A percentile compares a stretch with the other conserved stretches of the same genome.
These are phyloP conservation scores for Cyprinodon tularosa DNA, from an alignment of 2,113 vertebrate species.

Conservation along the genomic window DNA sequence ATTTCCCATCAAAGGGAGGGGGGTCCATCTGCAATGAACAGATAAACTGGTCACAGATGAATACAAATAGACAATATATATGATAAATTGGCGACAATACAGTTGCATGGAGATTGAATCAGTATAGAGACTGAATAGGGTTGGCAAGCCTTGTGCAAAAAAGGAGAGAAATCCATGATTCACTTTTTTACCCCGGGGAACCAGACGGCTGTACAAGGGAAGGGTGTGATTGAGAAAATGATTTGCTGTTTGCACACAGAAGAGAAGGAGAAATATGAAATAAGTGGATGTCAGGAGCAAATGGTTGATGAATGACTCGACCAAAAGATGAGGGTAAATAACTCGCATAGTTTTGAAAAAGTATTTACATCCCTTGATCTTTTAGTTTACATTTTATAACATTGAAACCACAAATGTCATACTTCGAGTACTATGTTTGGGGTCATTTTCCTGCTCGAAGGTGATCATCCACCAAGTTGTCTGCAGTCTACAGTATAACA, in stretches of 20 bases:
- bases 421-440: too few species aligned
- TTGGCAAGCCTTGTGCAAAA: slow-evolving; percentile 34
- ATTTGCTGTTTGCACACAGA: slow-evolving; percentile 54
- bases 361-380: neutral
- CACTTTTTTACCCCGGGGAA: slow-evolving; percentile 45
- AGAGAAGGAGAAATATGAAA: slow-evolving; percentile 14
- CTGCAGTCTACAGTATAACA: too few species aligned
- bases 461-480: too few species aligned
- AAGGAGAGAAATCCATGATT: slow-evolving; percentile 52
- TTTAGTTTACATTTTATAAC: neutral
- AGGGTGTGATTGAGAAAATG: slow-evolving; percentile 59
- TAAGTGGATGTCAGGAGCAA: slow-evolving; percentile 14
- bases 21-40: slow-evolving; percentile 58
- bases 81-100: slow-evolving; percentile 58
- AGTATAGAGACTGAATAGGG: slow-evolving; percentile 49
- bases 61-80: slow-evolving; percentile 75
- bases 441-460: too few species aligned
- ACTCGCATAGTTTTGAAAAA: neutral
- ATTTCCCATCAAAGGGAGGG: slow-evolving; percentile 55
- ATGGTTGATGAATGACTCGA: slow-evolving; percentile 6
- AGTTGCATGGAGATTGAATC: slow-evolving; percentile 63
- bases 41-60: slow-evolving; percentile 74
- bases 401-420: neutral
- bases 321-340: neutral
- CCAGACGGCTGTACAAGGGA: slow-evolving; percentile 13